Conservation (phyloP, 2,888 invertebrate species). For the Watsonalla cultraria region DNA sequence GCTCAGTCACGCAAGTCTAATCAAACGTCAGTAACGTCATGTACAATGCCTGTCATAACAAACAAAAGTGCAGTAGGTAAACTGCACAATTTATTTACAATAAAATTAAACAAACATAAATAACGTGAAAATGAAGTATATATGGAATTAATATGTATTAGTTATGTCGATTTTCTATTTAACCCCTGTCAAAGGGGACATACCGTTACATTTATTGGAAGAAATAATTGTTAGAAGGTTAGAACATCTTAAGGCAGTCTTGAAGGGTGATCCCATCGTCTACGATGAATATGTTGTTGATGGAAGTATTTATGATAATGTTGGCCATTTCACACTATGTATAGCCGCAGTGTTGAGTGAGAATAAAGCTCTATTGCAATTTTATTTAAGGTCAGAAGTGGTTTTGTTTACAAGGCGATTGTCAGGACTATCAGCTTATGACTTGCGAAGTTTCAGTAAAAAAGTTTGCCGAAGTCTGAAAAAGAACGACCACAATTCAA, state of each 20-base stretch:
- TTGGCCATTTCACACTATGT: slow-evolving; percentile 79
- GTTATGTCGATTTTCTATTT: slow-evolving; percentile 79
- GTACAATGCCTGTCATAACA: no score
- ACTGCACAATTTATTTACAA: no score
- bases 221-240: slow-evolving; percentile 71
- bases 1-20: no score
- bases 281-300: slow-evolving; percentile 79
- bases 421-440: slow-evolving; percentile 42
- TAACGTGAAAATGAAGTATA: neutral
- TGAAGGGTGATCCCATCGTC: slow-evolving; percentile 33
- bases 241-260: slow-evolving; percentile 62
- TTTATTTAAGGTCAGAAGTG: slow-evolving; percentile 53
- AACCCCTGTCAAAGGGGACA: slow-evolving; percentile 73
- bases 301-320: slow-evolving; percentile 77
- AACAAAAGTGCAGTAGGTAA: no score
- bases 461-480: slow-evolving; percentile 47
- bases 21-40: no score
- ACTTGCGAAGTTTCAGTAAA: slow-evolving; percentile 56
- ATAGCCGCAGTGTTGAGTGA: slow-evolving; percentile 48
- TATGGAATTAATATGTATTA: neutral
- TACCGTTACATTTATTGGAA: slow-evolving; percentile 74
- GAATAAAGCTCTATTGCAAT: slow-evolving; percentile 43
- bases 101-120: neutral
- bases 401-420: slow-evolving; percentile 50
- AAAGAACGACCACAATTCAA: slow-evolving; percentile 26